Evolutionary conservation across 1,140 invertebrate species (phyloP).

Genomic region (Xylocopa sonorina): DNA sequence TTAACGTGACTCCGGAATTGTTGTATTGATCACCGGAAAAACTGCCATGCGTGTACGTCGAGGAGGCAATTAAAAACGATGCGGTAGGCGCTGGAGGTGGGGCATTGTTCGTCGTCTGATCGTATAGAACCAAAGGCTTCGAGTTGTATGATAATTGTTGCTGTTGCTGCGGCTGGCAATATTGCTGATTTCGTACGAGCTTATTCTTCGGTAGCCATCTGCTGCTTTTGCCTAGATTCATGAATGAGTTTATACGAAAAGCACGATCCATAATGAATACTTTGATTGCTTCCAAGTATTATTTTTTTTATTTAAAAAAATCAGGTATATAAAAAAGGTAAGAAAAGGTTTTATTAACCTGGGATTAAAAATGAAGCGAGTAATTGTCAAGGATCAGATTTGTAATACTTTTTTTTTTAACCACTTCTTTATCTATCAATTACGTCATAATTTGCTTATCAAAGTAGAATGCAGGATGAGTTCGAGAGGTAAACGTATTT

Average conservation of each 20-base stretch:
- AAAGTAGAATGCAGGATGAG: no score
- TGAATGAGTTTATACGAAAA: conserved; percentile 29
- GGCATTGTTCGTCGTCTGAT: conserved; percentile 62
- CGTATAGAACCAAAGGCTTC: conserved; percentile 69
- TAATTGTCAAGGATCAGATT: no score
- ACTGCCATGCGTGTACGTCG: conserved; percentile 63
- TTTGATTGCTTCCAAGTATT: no score
- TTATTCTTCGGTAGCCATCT: conserved; percentile 73
- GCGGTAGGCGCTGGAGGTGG: conserved; percentile 54
- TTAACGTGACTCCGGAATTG: conserved; percentile 61
- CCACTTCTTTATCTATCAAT: no score
- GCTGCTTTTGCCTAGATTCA: conserved; percentile 65
- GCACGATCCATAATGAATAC: no score
- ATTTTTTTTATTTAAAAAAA: no score
- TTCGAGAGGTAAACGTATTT: conserved; percentile 22
- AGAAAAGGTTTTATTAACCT: no score
- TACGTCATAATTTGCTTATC: no score
- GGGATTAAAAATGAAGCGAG: background rate
- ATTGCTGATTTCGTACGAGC: conserved; percentile 57
- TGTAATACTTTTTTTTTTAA: no score
- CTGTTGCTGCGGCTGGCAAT: conserved; percentile 61
- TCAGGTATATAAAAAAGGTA: no score
- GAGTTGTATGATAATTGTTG: conserved; percentile 70
- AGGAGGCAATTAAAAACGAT: conserved; percentile 68
- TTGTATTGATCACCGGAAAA: conserved; percentile 68